Conservation (phyloP, 2,888 invertebrate genomes). For the Lepidonotus clava region DNA sequence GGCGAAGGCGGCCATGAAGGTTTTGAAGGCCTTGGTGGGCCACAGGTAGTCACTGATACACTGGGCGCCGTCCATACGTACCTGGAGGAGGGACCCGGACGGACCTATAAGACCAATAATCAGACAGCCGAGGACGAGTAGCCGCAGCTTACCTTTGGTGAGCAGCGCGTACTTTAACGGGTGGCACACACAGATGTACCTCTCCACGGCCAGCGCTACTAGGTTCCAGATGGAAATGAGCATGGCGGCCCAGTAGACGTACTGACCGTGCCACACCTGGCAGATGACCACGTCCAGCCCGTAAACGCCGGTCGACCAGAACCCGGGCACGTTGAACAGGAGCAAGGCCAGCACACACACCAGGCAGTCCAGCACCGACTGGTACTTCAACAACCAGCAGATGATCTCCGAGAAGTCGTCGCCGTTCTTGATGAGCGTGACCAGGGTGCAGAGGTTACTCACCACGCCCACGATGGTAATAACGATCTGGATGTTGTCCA, state of each 20-base stretch:
- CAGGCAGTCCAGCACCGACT: slow-evolving; percentile 21
- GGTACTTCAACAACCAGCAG: neutral
- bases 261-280: slow-evolving; percentile 54
- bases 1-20: neutral
- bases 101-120: neutral
- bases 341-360: neutral
- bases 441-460: neutral
- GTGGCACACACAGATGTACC: slow-evolving; percentile 40
- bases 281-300: slow-evolving; percentile 24
- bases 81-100: neutral
- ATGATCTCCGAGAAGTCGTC: neutral
- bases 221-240: slow-evolving; percentile 47
- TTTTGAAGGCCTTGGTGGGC: neutral
- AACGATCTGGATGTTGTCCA: neutral
- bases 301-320: neutral
- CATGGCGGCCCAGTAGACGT: neutral
- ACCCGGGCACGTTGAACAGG: neutral
- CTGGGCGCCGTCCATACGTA: neutral
- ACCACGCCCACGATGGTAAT: neutral
- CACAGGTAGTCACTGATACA: neutral
- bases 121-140: neutral
- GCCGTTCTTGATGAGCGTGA: neutral
- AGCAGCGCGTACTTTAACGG: slow-evolving; percentile 11
- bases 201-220: slow-evolving; percentile 27
- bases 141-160: neutral